Conservation (phyloP, 1,140 invertebrate species). For the Drosophila truncata region DNA sequence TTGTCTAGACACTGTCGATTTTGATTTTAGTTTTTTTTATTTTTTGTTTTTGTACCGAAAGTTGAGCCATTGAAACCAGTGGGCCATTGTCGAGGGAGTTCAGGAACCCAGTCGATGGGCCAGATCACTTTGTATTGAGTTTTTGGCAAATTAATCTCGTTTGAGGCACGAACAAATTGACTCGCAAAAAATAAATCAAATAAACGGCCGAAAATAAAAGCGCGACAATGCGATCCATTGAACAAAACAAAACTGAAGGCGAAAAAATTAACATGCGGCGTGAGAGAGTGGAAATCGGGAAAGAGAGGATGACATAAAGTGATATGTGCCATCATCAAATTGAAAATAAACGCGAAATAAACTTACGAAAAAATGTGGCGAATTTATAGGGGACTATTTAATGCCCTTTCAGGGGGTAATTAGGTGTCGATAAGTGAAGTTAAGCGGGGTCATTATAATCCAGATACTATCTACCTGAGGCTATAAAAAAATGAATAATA, state of each 20-base stretch:
- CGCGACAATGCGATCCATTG: conserved; percentile 59
- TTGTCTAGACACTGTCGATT: conserved; percentile 52
- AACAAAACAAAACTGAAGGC: conserved; percentile 65
- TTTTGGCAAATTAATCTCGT: conserved; percentile 17
- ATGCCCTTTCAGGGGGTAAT: conserved; percentile 48
- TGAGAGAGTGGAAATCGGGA: conserved; percentile 12
- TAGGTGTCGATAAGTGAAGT: conserved; percentile 1
- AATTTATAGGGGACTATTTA: conserved; percentile 7
- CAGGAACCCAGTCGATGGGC: conserved; percentile 42
- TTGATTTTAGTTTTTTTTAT: not conserved
- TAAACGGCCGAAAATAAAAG: conserved; percentile 54
- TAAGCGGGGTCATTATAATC: not conserved
- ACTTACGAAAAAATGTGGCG: conserved; percentile 2
- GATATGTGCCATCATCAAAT: conserved; percentile 60
- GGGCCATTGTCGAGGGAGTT: conserved; percentile 56
- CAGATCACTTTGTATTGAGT: conserved; percentile 39
- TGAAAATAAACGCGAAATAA: conserved; percentile 54
- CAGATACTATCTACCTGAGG: not conserved
- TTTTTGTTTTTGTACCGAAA: conserved; percentile 59
- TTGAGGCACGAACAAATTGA: conserved; percentile 42
- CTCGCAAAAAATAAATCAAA: conserved; percentile 58
- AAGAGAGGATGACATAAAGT: conserved; percentile 34
- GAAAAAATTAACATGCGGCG: conserved; percentile 42
- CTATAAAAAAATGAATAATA: not conserved
- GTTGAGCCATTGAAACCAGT: conserved; percentile 70